Evolutionary conservation across 1,140 invertebrate species (phyloP), one percentile per base, ranked within the genome.

Genomic region (Sinonovacula constricta): DNA sequence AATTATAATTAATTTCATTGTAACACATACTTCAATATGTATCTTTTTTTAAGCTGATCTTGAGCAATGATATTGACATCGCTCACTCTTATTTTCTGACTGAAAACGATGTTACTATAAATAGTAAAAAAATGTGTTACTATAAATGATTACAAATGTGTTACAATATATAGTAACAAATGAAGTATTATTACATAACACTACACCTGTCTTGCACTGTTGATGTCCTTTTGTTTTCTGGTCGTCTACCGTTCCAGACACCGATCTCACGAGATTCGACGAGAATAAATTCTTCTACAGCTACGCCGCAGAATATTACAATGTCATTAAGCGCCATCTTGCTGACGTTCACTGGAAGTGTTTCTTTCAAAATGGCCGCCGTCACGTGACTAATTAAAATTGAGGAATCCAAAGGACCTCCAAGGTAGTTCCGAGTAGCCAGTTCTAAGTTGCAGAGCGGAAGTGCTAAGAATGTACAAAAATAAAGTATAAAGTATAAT

Each of bases 391-490:
- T 57, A 28, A 81, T 70, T 24, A 89, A 69, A 28, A 78, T 30
- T 0, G 80, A 39, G 80, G 75, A 86, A 45, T 89, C 86, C 12
- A 90, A 70, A 14, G 87, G 81, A 4, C 85, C 87, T 0, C 87
- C 88, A 18, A 90, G 82, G 74, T 90, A 90, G 77, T 90, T 88
- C 49, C 85, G 72, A 5, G 89, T 90, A 0, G 86, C 88, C 14
- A 90, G 76, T 57, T 90, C 88, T 26, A 90, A 78, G 59, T 87
- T 86, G 12, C 89, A 85, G 4, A 81, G 78, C 10, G 89, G 89
- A 36, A 90, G 72, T 10, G 87, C 89, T 90, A 83, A 45, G 85
- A n/a, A n/a, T n/a, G n/a, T n/a, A n/a, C n/a, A n/a, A n/a, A n/a
- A n/a, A n/a, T n/a, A n/a, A n/a, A n/a, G n/a, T n/a, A n/a, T n/a